These are phyloP conservation scores for Andrena marginata DNA, from an alignment of 2,888 invertebrate genomes.

Conservation along the genomic window DNA sequence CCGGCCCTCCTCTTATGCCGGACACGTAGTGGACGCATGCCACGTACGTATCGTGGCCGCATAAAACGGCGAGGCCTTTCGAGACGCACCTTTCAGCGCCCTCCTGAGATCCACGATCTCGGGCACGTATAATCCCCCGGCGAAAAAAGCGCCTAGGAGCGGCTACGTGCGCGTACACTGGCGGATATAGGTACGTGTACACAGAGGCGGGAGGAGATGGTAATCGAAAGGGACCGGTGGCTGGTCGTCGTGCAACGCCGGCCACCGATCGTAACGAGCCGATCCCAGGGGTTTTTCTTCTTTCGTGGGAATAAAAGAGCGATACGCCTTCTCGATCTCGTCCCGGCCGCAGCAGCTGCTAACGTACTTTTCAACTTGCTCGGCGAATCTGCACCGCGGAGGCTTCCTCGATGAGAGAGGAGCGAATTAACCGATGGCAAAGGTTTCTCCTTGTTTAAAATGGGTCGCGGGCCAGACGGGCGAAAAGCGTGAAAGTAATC, in stretches of 20 bases:
- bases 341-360: not conserved
- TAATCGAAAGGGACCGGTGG: slow-evolving; percentile 50
- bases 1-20: slow-evolving; percentile 52
- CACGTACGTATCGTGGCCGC: slow-evolving; percentile 59
- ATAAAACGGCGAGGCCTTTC: slow-evolving; percentile 63
- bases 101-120: slow-evolving; percentile 73
- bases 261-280: slow-evolving; percentile 62
- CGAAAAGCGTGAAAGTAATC: slow-evolving; percentile 51
- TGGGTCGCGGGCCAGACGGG: slow-evolving; percentile 35
- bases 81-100: slow-evolving; percentile 72
- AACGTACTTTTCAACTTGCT: not conserved
- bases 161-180: slow-evolving; percentile 31
- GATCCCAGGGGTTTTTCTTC: slow-evolving; percentile 57
- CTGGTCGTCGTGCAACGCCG: slow-evolving; percentile 39
- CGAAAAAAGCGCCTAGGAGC: slow-evolving; percentile 60
- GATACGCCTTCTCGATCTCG: slow-evolving; percentile 31
- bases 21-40: slow-evolving; percentile 68
- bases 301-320: slow-evolving; percentile 57
- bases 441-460: slow-evolving; percentile 37
- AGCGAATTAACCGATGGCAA: slow-evolving; percentile 17
- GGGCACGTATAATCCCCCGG: slow-evolving; percentile 73
- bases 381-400: not conserved
- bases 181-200: not conserved
- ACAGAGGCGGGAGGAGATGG: slow-evolving; percentile 48
- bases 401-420: not conserved